Base-by-base conservation (phyloP, 92 coral and sea anemone genomes). In the Porites lobata region DNA sequence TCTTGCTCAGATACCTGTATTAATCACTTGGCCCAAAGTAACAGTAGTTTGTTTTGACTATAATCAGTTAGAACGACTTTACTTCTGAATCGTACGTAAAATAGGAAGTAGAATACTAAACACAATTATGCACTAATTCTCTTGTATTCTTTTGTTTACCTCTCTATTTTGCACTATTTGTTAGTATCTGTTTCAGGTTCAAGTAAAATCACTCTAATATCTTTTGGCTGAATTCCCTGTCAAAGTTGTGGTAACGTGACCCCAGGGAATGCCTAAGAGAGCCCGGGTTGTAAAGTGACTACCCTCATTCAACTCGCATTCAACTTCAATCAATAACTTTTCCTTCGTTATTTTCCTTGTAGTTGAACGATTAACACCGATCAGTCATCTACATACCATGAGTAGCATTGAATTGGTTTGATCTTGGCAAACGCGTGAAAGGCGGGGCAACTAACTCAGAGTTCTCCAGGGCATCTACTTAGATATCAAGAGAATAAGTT, bases 301-400 rank as follows among this genome's bases (percentile, higher is more conserved):
- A 9, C 13, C 64, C 15, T 67, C 51, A 26, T 66, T 67, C 76
- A 67, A 52, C 65, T 80, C 65, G 29, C 85, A 66, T 32, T 32
- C 38, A 32, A 3, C 38, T 32, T 32, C 38, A 32, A 1, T 32
- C 3, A 32, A 32, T 0, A 59, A 66, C 57, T 53, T 20, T 64
- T 52, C 32, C 65, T 8, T 15, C 9, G 65, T 53, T 52, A 9
- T 11, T 53, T 24, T 53, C 75, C 85, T 67, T 80, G 75, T 24
- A 67, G 76, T 80, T 80, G 76, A 80, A 52, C 75, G 85, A 80
- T 75, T 65, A 80, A 52, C 84, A 80, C 29, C 64, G 64, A 67
- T 32, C 75, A 80, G 65, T 80, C 75, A 13, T 80, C 72, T 43
- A 21, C 38, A 13, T 75, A 80, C 85, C 7, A 68, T 1, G 15